phyloP scores from a whole-genome alignment of 2,113 vertebrate genomes.

The Vidua chalybeata region DNA sequence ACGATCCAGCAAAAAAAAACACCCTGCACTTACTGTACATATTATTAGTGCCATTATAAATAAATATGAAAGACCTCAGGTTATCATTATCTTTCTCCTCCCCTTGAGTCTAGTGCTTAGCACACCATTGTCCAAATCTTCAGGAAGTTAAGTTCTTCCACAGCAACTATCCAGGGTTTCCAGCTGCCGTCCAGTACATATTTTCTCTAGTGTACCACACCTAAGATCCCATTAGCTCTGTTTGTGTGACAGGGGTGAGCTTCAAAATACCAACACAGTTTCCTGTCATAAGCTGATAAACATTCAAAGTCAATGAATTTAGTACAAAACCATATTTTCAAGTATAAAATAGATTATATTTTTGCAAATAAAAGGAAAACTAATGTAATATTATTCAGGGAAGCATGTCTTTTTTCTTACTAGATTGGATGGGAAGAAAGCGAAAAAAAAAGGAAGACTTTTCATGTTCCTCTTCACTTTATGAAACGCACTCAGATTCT shows the following conservation, averaged over 20 bases:
- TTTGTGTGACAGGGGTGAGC: not conserved
- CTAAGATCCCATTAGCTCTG: not conserved
- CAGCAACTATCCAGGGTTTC: not conserved
- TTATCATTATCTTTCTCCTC: not conserved
- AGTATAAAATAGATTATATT: not conserved
- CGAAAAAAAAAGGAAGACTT: not conserved
- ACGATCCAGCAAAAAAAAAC: not conserved
- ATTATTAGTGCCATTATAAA: not conserved
- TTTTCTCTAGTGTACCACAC: not conserved
- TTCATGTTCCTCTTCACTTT: not conserved
- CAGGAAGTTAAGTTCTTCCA: not conserved
- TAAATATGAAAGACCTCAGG: not conserved
- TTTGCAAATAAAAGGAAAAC: not conserved
- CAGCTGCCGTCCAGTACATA: not conserved
- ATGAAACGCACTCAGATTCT: not conserved
- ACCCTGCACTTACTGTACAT: not conserved
- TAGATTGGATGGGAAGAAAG: not conserved
- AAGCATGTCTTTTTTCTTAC: not conserved
- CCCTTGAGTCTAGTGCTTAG: not conserved
- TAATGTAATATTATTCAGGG: not conserved
- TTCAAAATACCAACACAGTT: not conserved
- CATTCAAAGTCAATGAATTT: not conserved
- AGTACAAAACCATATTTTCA: not conserved
- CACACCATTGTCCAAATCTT: not conserved
- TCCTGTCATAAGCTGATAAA: not conserved